Evolutionary conservation across 2,113 vertebrate species (phyloP).

Genomic region (Pomatorhinus ruficollis): DNA sequence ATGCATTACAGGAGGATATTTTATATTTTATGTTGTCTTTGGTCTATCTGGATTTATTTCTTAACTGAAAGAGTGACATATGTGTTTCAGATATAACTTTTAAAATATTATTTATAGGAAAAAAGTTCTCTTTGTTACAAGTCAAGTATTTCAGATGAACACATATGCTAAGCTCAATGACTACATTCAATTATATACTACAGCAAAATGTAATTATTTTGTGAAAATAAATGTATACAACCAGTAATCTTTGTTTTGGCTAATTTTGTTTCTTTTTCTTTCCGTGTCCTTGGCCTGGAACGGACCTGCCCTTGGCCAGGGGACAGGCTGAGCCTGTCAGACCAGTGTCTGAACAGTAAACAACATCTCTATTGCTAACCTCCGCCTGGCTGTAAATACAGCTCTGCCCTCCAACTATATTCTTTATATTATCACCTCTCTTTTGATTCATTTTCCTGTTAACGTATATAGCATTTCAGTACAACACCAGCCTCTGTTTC

Average conservation of each 20-base stretch:
- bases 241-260: background rate
- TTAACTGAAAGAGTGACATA: background rate
- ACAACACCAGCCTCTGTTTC: slow-evolving; percentile 56
- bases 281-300: slow-evolving; percentile 29
- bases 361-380: slow-evolving; percentile 25
- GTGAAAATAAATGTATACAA: background rate
- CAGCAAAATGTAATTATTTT: background rate
- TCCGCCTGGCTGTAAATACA: slow-evolving; percentile 17
- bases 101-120: background rate
- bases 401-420: background rate
- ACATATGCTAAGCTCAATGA: background rate
- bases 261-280: slow-evolving; percentile 2
- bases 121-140: slow-evolving; percentile 8
- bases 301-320: slow-evolving; percentile 3
- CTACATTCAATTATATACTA: background rate
- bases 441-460: background rate
- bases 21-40: background rate
- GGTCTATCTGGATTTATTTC: background rate
- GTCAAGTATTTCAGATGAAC: background rate
- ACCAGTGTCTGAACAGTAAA: background rate
- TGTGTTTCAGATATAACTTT: background rate
- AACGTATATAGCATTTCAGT: slow-evolving; percentile 33
- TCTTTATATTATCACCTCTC: slow-evolving; percentile 6
- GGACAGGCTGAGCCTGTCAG: slow-evolving; percentile 44
- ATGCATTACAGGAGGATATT: background rate